Base-by-base conservation (phyloP, 1,140 invertebrate genomes). In the Bombus waltoni region DNA sequence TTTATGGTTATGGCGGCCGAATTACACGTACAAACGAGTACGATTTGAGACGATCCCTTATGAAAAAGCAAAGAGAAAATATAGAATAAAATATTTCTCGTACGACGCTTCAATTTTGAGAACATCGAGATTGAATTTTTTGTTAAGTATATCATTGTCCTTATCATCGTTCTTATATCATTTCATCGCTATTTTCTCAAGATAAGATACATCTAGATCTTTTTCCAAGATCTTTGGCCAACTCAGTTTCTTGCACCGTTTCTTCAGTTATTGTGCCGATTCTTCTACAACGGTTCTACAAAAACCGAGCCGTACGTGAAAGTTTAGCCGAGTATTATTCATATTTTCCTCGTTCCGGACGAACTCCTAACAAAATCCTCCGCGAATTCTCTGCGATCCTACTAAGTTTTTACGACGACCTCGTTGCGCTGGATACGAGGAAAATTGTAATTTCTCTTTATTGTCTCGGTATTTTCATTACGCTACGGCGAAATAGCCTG, bases 301-400 rank as follows among this genome's bases (percentile, higher is more conserved):
- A n/a, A 73, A 73, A 32, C 40, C 22, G 18, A 38, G n/a, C 3
- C 25, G 28, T 28, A 32, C 40, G 13, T 25, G n/a, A 11, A 68
- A 44, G 22, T 47, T 68, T 35, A n/a, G 10, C 35, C 42, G 11
- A 35, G 11, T 66, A 79, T 79, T 79, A 79, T 44, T 79, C 44
- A 44, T 35, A 68, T 75, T 75, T 75, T 8, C 11, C 8, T 18
- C 28, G 62, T 1, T 4, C 3, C 28, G 38, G n/a, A 32, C 6
- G n/a, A 79, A 79, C 42, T 79, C 44, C n/a, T 44, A 80, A 70
- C 42, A 79, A 66, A 38, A n/a, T 38, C 15, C 13, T 13, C 0
- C 25, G 28, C 28, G 15, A 68, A 80, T 42, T 70, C 35, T 53
- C 44, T 22, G 32, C 32, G 25, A 80, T 53, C 15, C n/a, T n/a